Conservation (phyloP, 2,888 invertebrate genomes). For the Geophilus truncorum region DNA sequence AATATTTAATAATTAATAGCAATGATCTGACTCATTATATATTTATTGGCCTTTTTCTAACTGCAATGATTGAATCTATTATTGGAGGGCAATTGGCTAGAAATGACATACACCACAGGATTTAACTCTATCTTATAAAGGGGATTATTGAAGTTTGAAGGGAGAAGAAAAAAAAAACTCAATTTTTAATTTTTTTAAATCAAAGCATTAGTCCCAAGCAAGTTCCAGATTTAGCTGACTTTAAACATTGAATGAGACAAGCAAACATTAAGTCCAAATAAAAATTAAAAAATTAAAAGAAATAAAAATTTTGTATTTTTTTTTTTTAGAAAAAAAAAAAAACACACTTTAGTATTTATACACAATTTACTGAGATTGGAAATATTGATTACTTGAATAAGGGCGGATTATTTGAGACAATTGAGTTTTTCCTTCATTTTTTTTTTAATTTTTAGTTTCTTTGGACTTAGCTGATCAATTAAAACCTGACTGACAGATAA, state of each 20-base stretch:
- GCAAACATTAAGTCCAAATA: too few relatives aligned
- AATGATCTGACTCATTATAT: too few relatives aligned
- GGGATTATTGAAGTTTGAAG: too few relatives aligned
- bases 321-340: too few relatives aligned
- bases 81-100: conserved; percentile 10
- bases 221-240: not conserved
- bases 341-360: not conserved
- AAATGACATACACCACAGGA: conserved; percentile 5
- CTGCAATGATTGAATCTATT: conserved; percentile 6
- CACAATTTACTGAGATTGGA: not conserved
- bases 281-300: not conserved
- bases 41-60: not conserved
- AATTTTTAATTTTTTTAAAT: not conserved
- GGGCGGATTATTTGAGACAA: conserved; percentile 15
- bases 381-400: not conserved
- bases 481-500: not conserved
- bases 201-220: not conserved
- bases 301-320: too few relatives aligned
- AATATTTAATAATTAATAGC: not conserved
- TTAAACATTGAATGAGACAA: not conserved
- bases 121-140: not conserved
- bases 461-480: not conserved
- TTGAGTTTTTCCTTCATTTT: not conserved
- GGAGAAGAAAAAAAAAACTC: not conserved
- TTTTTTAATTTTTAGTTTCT: not conserved